Conservation (phyloP, 1,140 invertebrate genomes). For the Ceratina calcarata region DNA sequence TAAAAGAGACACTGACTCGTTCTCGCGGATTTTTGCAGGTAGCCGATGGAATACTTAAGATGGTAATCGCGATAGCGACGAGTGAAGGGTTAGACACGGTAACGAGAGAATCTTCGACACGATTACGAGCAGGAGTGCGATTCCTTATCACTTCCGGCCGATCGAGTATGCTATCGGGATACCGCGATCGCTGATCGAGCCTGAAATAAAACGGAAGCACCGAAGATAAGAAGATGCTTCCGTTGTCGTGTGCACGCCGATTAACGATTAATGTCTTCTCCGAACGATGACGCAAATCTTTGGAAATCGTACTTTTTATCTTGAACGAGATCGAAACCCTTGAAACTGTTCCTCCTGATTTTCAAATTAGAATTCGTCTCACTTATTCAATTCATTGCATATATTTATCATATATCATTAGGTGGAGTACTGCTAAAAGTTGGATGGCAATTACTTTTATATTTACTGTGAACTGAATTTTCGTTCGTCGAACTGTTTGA, state of each 20-base stretch:
- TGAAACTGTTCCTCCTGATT: no score
- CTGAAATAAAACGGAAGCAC: conserved; percentile 31
- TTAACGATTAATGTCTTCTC: background rate
- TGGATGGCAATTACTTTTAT: background rate
- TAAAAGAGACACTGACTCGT: background rate
- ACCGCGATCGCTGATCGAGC: conserved; percentile 39
- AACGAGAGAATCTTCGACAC: conserved; percentile 31
- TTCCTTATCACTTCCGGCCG: conserved; percentile 32
- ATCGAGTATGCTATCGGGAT: conserved; percentile 31
- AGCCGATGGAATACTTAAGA: background rate
- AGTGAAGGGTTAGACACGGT: background rate
- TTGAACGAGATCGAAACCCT: no score
- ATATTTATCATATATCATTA: no score
- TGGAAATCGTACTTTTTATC: no score
- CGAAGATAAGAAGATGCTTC: background rate
- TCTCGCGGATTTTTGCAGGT: background rate
- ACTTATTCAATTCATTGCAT: no score
- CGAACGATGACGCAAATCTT: no score
- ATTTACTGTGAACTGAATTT: background rate
- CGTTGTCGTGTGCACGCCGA: background rate
- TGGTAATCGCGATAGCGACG: conserved; percentile 32
- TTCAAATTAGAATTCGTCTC: no score
- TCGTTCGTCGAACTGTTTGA: background rate
- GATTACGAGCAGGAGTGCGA: conserved; percentile 17
- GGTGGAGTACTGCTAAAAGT: no score